phyloP scores from a whole-genome alignment of 2,797 vertebrate species.

The Acestrorhynchus altus region DNA sequence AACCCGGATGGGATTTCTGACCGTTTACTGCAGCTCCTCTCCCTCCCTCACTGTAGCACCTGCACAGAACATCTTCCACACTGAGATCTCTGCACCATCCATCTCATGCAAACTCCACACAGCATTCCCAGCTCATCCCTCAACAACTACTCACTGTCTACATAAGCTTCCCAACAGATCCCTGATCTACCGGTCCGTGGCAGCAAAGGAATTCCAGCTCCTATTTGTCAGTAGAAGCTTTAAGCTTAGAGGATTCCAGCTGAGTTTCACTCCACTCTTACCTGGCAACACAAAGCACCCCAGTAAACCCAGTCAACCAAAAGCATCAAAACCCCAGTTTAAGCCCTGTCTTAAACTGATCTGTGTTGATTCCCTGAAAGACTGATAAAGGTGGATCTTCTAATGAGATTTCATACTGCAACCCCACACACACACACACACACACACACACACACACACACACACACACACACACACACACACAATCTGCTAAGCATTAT shows the following conservation, averaged over 20 bases:
- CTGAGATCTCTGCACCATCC: neutral
- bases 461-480: too few relatives aligned
- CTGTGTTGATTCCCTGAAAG: neutral
- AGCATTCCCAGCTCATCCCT: neutral
- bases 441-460: too few relatives aligned
- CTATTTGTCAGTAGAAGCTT: too few relatives aligned
- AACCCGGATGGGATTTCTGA: too few relatives aligned
- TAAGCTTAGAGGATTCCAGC: too few relatives aligned
- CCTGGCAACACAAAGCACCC: neutral
- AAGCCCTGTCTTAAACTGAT: neutral
- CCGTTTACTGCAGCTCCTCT: too few relatives aligned
- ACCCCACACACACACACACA: neutral
- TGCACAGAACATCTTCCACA: neutral
- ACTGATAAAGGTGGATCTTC: neutral
- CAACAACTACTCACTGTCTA: neutral
- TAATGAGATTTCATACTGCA: neutral
- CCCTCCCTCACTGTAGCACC: neutral
- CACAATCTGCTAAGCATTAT: constrained; percentile 28
- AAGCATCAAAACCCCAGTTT: too few relatives aligned
- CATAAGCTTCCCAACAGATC: neutral
- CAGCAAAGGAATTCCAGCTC: too few relatives aligned
- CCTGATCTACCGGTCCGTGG: neutral
- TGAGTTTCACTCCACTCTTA: neutral
- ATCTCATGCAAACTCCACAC: too few relatives aligned
- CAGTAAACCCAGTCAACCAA: neutral